Evolutionary conservation across 2,888 invertebrate genomes (phyloP).

Genomic region (Chymomyza procnemis): DNA sequence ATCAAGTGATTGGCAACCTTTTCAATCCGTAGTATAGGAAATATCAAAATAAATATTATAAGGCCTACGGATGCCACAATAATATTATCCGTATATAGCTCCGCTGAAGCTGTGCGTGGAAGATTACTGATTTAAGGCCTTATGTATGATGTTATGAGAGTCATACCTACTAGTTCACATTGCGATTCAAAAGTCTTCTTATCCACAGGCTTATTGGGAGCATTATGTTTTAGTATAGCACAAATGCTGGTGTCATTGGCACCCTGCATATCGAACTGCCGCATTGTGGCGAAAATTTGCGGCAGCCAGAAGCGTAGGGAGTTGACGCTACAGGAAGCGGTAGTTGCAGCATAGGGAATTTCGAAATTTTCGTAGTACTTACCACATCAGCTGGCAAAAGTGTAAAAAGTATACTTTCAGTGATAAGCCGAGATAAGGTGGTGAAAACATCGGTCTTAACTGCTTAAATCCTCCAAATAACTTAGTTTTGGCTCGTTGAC

Average conservation of each 20-base stretch:
- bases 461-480: slow-evolving; percentile 38
- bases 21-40: slow-evolving; percentile 44
- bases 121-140: slow-evolving; percentile 46
- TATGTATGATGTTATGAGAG: slow-evolving; percentile 17
- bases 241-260: slow-evolving; percentile 57
- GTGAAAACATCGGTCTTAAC: slow-evolving; percentile 47
- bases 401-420: slow-evolving; percentile 44
- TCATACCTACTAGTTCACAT: slow-evolving; percentile 58
- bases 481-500: slow-evolving; percentile 20
- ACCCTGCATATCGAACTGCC: slow-evolving; percentile 75
- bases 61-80: slow-evolving; percentile 50
- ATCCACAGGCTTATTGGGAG: not conserved
- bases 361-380: no score
- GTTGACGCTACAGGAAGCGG: no score
- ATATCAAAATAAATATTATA: slow-evolving; percentile 37
- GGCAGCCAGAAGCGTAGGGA: slow-evolving; percentile 92
- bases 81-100: slow-evolving; percentile 51
- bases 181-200: slow-evolving; percentile 18
- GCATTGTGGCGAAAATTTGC: slow-evolving; percentile 87
- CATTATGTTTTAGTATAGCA: slow-evolving; percentile 59
- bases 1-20: slow-evolving; percentile 47
- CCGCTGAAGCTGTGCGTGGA: slow-evolving; percentile 35
- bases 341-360: no score
- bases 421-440: slow-evolving; percentile 44
- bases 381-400: slow-evolving; percentile 60